Conservation (phyloP, 2,888 invertebrate species). For the Acronicta leporina region DNA sequence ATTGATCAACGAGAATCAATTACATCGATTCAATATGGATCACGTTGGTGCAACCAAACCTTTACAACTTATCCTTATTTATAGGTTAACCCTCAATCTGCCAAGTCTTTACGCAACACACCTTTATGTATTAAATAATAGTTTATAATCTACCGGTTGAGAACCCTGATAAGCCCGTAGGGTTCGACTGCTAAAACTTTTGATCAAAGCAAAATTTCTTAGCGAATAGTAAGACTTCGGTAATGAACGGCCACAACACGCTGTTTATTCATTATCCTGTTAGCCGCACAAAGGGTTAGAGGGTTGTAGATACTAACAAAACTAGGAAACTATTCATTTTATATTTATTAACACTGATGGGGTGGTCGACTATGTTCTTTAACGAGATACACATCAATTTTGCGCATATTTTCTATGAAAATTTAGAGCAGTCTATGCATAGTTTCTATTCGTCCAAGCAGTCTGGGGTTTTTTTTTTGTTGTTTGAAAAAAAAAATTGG, state of each 20-base stretch:
- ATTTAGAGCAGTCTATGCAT: no score
- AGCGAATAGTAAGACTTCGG: slow-evolving; percentile 25
- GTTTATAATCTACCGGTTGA: slow-evolving; percentile 38
- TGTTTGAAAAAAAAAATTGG: no score
- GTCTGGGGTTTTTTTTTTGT: no score
- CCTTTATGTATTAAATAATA: background rate
- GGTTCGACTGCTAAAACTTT: slow-evolving; percentile 32
- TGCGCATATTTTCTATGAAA: no score
- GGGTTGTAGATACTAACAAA: background rate
- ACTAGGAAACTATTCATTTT: background rate
- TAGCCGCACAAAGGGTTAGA: slow-evolving; percentile 18
- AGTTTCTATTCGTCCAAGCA: no score
- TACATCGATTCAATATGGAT: background rate
- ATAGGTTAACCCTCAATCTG: slow-evolving; percentile 1
- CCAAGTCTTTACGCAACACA: background rate
- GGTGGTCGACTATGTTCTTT: background rate
- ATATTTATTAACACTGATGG: background rate
- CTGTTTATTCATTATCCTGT: slow-evolving; percentile 25
- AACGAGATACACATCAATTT: no score
- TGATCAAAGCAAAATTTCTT: slow-evolving; percentile 51
- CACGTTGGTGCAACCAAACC: background rate
- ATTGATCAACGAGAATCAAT: background rate
- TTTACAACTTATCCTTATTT: background rate
- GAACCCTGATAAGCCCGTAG: slow-evolving; percentile 33
- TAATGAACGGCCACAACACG: slow-evolving; percentile 24